Conservation (phyloP, 2,888 invertebrate genomes). For the Hirtodrosophila trivittata region DNA sequence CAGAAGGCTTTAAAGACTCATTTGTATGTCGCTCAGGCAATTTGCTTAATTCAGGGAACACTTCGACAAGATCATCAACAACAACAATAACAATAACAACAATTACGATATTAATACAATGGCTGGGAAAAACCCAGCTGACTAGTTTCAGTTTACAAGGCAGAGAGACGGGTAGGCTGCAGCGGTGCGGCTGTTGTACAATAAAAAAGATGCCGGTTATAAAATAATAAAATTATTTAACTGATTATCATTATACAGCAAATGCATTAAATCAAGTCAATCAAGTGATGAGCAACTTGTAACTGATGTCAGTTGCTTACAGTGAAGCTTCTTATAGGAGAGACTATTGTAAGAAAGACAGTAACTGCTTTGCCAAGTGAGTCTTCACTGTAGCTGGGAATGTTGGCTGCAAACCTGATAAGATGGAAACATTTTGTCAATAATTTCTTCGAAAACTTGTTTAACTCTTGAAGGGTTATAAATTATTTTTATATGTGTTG, state of each 20-base stretch:
- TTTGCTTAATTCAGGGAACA: constrained; percentile 40
- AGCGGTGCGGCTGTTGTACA: not conserved
- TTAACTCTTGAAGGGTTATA: no score
- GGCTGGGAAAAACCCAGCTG: constrained; percentile 58
- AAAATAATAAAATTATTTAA: constrained; percentile 35
- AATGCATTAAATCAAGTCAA: constrained; percentile 14
- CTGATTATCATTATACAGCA: constrained; percentile 34
- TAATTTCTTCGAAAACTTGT: no score
- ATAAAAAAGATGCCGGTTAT: constrained; percentile 13
- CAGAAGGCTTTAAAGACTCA: constrained; percentile 54
- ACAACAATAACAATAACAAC: constrained; percentile 26
- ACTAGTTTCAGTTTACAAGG: constrained; percentile 55
- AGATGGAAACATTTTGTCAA: no score
- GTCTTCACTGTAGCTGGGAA: no score
- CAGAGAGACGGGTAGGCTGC: not conserved
- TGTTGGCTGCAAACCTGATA: no score
- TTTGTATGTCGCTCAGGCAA: constrained; percentile 62
- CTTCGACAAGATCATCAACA: constrained; percentile 20
- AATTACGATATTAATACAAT: constrained; percentile 7
- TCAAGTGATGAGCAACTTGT: constrained; percentile 18
- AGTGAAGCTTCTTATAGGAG: no score
- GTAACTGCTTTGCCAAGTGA: no score
- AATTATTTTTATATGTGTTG: no score
- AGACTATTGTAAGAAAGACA: no score
- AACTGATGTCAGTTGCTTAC: no score